These are phyloP conservation scores for Rhamnusium bicolor DNA, from an alignment of 2,888 invertebrate species.

Conservation along the genomic window DNA sequence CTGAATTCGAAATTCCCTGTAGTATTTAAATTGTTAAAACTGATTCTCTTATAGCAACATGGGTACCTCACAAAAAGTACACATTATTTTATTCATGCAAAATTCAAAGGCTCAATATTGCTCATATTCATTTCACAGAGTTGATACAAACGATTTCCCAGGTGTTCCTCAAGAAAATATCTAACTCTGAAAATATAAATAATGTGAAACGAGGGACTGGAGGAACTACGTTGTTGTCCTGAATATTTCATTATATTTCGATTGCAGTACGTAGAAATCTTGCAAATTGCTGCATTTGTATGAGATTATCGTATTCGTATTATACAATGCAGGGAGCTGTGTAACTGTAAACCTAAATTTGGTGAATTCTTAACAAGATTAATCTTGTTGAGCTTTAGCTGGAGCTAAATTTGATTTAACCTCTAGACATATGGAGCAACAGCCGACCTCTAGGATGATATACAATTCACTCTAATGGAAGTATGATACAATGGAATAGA, in stretches of 20 bases:
- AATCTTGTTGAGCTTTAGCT: background rate
- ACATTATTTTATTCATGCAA: background rate
- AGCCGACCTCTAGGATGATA: background rate
- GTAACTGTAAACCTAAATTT: background rate
- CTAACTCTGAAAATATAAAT: slow-evolving; percentile 54
- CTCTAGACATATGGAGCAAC: background rate
- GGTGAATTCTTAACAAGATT: slow-evolving; percentile 9
- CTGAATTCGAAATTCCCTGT: background rate
- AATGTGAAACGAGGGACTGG: slow-evolving; percentile 52
- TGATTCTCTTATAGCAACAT: background rate
- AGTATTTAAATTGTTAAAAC: slow-evolving; percentile 2
- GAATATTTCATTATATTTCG: slow-evolving; percentile 57
- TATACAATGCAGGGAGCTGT: background rate
- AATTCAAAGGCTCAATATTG: slow-evolving; percentile 7
- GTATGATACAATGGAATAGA: no score
- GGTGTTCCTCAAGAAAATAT: slow-evolving; percentile 55
- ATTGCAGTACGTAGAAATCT: slow-evolving; percentile 49
- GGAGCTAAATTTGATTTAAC: background rate
- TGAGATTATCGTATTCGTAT: slow-evolving; percentile 11
- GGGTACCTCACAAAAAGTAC: background rate
- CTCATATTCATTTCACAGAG: background rate
- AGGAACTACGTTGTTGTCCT: slow-evolving; percentile 46
- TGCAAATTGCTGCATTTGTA: slow-evolving; percentile 49
- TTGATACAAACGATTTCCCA: slow-evolving; percentile 51
- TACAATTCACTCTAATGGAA: background rate